Base-by-base conservation (phyloP, 2,113 vertebrate genomes). In the Geococcyx californianus region DNA sequence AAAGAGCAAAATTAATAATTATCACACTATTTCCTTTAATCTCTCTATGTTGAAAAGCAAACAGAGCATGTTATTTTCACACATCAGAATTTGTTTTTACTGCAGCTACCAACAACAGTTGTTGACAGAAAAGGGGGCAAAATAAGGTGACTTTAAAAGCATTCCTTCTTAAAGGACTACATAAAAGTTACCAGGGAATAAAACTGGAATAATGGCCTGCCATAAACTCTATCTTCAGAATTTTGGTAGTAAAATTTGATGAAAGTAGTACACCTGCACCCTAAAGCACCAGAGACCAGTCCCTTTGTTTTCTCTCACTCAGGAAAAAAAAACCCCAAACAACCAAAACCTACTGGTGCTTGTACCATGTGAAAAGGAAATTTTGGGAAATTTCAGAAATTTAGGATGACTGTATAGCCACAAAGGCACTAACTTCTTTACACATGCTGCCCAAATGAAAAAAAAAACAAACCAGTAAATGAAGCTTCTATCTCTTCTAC, bases 51-150 rank as follows among this genome's bases (percentile, higher is more conserved):
- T 96, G 88, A 96, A 95, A 95, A 92, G 91, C 88, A 97, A 97
- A 97, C 55, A 92, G 90, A 96, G 86, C 84, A 60, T 93, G 93
- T 95, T 97, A 88, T 97, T 97, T 97, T 97, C 96, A 97, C 94
- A 96, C 94, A 94, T 97, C 69, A 93, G 86, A 95, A 91, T 96
- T 91, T 93, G 86, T 93, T 97, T 97, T 94, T 93, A 88, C 55
- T 96, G 70, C 88, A 92, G 52, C 88, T 93, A 95, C 90, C 78
- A 95, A 92, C 84, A 96, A 88, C 91, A 94, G 85, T 95, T 97
- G 96, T 96, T 97, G 95, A 97, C 3, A 7, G 78, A 91, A 84
- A 90, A 86, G 80, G 79, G 87, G 90, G 68, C 63, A 96, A 93
- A 93, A 88, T 81, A 84, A 88, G 86, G 93, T 95, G 95, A 90